These are phyloP conservation scores for Sebastes trivittatus DNA, from an alignment of 2,797 vertebrate species.

Conservation along the genomic window DNA sequence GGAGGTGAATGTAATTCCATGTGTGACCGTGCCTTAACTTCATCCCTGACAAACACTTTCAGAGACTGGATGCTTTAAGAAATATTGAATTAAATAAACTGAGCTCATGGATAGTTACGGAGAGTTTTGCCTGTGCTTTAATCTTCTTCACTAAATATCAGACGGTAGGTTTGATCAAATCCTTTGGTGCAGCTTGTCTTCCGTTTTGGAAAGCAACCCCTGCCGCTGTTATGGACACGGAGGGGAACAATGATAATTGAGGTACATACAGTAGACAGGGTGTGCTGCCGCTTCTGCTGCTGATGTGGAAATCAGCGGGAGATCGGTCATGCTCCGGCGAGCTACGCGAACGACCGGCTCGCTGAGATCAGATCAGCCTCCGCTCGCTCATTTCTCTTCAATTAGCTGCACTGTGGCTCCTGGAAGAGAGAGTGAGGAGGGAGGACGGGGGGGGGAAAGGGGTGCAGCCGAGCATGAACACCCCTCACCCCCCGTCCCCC, in stretches of 20 bases:
- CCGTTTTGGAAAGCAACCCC: neutral
- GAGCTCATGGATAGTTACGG: neutral
- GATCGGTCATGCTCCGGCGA: constrained; percentile 24
- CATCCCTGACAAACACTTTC: neutral
- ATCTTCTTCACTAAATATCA: neutral
- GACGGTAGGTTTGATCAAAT: neutral
- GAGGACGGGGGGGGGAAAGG: constrained; percentile 13
- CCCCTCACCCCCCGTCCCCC: neutral
- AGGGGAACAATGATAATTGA: constrained; percentile 20
- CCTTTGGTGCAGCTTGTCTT: neutral
- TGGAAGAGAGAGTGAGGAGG: constrained; percentile 43
- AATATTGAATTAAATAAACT: neutral
- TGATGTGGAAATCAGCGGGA: constrained; percentile 42
- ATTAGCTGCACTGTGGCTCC: constrained; percentile 79
- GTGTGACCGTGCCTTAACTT: neutral
- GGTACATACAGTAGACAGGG: constrained; percentile 9
- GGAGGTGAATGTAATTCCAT: too few relatives aligned
- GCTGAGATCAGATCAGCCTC: constrained; percentile 60
- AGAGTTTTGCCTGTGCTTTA: neutral
- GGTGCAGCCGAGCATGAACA: constrained; percentile 75
- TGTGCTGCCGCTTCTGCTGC: constrained; percentile 20
- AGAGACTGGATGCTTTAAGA: neutral
- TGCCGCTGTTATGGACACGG: neutral
- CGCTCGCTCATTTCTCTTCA: constrained; percentile 80
- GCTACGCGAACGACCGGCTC: constrained; percentile 14